Evolutionary conservation across 1,140 invertebrate genomes (phyloP), one percentile per base, ranked within the genome.

Genomic region (Galleria mellonella): DNA sequence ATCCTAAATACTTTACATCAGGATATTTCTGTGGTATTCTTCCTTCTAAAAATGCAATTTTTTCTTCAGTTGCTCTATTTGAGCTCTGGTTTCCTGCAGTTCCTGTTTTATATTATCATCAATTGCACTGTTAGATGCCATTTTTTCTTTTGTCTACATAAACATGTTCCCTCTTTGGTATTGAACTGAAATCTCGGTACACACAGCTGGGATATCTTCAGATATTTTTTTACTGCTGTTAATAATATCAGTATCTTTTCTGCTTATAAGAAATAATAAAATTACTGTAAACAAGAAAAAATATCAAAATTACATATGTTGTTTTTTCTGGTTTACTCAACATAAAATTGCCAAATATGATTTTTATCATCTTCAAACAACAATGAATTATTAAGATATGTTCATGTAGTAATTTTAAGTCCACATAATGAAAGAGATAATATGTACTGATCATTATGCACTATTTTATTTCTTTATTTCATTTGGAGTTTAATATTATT

Each of bases 1-100:
- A 97, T 60, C 95, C 96, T 7, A 97, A 79, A 77, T 95, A 97
- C 73, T 94, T 94, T 0, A 98, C 95, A 65, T 94, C 91, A n/a
- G 95, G 95, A 87, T 94, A 98, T 55, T 91, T 92, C 65, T 96
- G 96, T 3, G 93, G 92, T 32, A 93, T 88, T 61, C 90, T 87
- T 14, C 89, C 87, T 72, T 95, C 94, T 32, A 96, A 74, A 13
- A 89, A 83, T 23, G 88, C 85, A 0, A 96, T 73, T 83, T 93
- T 11, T 89, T 88, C 76, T 95, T 93, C 32, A 96, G 67, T 15
- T 91, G 86, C 33, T 86, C 77, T 47, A 96, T 91, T 63, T 89
- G 86, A 30, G 75, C 81, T 43, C 89, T 89, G 0, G 92, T 91
- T 53, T 91, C 88, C 38, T 87, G 64, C 5, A 92, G 60, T 55